A percentile compares a stretch with the other conserved stretches of the same genome.
Evolutionary conservation across 2,888 invertebrate genomes (phyloP).

Genomic region (Pyrgus malvae): DNA sequence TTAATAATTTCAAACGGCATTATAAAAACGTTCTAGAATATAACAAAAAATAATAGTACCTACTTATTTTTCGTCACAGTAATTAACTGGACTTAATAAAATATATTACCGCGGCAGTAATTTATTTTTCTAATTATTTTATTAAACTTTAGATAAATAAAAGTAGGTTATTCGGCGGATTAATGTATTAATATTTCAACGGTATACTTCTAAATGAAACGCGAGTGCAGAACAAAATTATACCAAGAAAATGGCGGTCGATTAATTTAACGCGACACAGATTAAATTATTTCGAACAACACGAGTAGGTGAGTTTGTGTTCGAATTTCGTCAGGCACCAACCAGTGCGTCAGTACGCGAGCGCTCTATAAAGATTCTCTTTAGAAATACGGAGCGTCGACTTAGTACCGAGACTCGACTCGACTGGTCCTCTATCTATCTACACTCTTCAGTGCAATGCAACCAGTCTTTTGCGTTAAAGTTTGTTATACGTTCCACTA

Average conservation of each 20-base stretch:
- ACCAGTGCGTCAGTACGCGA: slow-evolving; percentile 22
- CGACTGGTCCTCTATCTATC: slow-evolving; percentile 5
- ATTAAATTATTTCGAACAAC: slow-evolving; percentile 17
- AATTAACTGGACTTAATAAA: slow-evolving; percentile 15
- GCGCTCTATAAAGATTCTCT: slow-evolving; percentile 38
- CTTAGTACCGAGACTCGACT: not conserved
- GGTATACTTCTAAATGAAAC: not conserved
- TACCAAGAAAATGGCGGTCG: slow-evolving; percentile 15
- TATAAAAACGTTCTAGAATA: slow-evolving; percentile 20
- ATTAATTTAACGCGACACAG: slow-evolving; percentile 19
- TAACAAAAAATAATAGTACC: slow-evolving; percentile 11
- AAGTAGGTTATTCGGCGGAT: too few species aligned
- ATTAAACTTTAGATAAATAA: too few species aligned
- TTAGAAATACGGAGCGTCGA: slow-evolving; percentile 32
- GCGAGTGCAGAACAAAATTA: slow-evolving; percentile 6
- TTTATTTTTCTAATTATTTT: too few species aligned
- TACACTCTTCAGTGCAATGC: slow-evolving; percentile 8
- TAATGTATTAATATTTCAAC: too few species aligned
- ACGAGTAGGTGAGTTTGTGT: slow-evolving; percentile 7
- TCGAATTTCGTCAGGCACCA: slow-evolving; percentile 10
- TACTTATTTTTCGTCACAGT: slow-evolving; percentile 9
- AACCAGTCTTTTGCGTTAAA: not conserved
- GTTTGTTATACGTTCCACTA: not conserved
- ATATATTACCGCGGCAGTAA: not conserved
- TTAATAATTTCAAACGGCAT: slow-evolving; percentile 21